Percentiles rank a stretch among this genome's conserved stretches.
Evolutionary conservation across 1,140 invertebrate genomes (phyloP).

Genomic region (Stenopsyche tienmushanensis): DNA sequence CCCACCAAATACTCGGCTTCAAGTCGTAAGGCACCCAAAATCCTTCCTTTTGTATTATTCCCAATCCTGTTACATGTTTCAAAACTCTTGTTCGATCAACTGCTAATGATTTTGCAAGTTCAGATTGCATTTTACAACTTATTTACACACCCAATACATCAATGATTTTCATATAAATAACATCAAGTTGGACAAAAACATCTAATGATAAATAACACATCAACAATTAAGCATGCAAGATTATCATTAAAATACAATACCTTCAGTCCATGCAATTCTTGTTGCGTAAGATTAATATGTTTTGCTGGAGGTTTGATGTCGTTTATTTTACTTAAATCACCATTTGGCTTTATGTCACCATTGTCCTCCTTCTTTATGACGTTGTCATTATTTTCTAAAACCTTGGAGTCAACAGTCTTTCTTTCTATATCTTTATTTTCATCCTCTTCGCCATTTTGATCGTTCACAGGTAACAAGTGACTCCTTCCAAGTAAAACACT

Average conservation of each 20-base stretch:
- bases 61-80: too few species aligned
- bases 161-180: conserved; percentile 1
- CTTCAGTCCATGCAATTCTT: conserved; percentile 87
- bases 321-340: not conserved
- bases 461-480: conserved; percentile 58
- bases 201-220: not conserved
- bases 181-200: too few species aligned
- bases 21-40: too few species aligned
- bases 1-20: too few species aligned
- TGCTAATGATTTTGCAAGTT: too few species aligned
- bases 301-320: conserved; percentile 48
- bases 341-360: conserved; percentile 13
- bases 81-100: too few species aligned
- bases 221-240: not conserved
- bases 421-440: conserved; percentile 5
- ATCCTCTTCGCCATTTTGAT: conserved; percentile 16
- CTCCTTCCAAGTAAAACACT: conserved; percentile 81
- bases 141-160: not conserved
- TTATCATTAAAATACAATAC: conserved; percentile 47
- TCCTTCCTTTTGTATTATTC: too few species aligned
- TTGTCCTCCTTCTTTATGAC: conserved; percentile 13
- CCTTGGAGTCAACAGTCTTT: not conserved
- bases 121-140: too few species aligned
- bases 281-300: conserved; percentile 75
- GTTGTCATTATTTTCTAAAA: not conserved